phyloP scores from a whole-genome alignment of 2,888 invertebrate species.

The Ectemnius cavifrons region DNA sequence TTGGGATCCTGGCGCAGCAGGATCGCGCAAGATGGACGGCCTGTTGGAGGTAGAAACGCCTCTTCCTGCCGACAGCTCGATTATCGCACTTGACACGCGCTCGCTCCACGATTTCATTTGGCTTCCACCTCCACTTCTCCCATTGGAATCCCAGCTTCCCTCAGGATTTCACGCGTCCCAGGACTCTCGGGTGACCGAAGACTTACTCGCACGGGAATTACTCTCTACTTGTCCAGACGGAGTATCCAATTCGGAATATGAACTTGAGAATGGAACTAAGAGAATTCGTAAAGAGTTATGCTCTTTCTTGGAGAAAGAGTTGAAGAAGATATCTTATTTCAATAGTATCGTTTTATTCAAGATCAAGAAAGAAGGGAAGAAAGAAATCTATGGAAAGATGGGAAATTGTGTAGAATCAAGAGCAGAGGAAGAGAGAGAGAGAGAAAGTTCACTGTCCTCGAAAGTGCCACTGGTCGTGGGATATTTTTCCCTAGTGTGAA shows the following conservation, averaged over 20 bases:
- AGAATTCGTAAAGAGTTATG: neutral
- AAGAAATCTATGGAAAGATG: slow-evolving; percentile 3
- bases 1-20: slow-evolving; percentile 36
- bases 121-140: neutral
- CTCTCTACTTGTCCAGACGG: too few species aligned
- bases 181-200: too few species aligned
- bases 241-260: too few species aligned
- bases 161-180: too few species aligned
- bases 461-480: slow-evolving; percentile 31
- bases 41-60: slow-evolving; percentile 27
- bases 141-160: too few species aligned
- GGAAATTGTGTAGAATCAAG: slow-evolving; percentile 1
- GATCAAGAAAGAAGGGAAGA: neutral
- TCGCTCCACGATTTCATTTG: slow-evolving; percentile 3
- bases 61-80: slow-evolving; percentile 34
- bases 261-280: too few species aligned
- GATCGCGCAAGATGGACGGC: slow-evolving; percentile 32
- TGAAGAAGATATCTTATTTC: neutral
- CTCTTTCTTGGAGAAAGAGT: slow-evolving; percentile 2
- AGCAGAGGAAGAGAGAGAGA: slow-evolving; percentile 15
- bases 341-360: neutral
- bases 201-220: too few species aligned
- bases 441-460: slow-evolving; percentile 11
- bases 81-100: slow-evolving; percentile 42
- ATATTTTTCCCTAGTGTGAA: slow-evolving; percentile 39